Evolutionary conservation across 2,797 vertebrate species (phyloP).

Genomic region (Lagodon rhomboides): DNA sequence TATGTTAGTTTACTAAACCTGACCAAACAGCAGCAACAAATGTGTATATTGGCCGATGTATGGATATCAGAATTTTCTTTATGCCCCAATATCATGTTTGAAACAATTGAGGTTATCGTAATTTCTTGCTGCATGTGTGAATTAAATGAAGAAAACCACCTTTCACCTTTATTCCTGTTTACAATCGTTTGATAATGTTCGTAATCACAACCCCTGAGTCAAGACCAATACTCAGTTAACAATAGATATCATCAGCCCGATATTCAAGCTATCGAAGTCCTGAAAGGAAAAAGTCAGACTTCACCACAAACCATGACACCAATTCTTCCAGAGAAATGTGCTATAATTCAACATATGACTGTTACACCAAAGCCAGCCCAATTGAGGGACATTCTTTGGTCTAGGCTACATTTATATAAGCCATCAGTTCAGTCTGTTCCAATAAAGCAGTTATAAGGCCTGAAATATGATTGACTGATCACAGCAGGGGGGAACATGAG

Average conservation of each 20-base stretch:
- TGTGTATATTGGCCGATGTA: too few species aligned
- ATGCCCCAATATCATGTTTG: neutral
- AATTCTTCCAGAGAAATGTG: neutral
- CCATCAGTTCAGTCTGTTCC: constrained; percentile 24
- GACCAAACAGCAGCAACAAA: too few species aligned
- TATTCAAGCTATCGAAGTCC: constrained; percentile 21
- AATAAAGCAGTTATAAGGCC: constrained; percentile 21
- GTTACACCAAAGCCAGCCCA: constrained; percentile 26
- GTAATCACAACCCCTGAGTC: constrained; percentile 10
- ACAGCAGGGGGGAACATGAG: constrained; percentile 45
- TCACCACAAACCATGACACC: constrained; percentile 3
- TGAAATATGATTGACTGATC: constrained; percentile 43
- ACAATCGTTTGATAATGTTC: neutral
- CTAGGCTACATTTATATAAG: constrained; percentile 24
- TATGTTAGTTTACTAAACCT: too few species aligned
- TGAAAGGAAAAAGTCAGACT: constrained; percentile 4
- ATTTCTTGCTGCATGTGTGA: too few species aligned
- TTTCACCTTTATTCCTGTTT: too few species aligned
- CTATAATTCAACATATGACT: constrained; percentile 27
- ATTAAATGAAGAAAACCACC: too few species aligned
- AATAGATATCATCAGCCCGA: constrained; percentile 12
- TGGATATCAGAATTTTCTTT: neutral
- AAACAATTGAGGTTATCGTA: too few species aligned
- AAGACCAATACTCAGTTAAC: constrained; percentile 16
- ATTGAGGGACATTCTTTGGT: constrained; percentile 17